Evolutionary conservation across 2,888 invertebrate genomes (phyloP), one percentile per base, ranked within the genome.

Genomic region (Ophion obscuratus): DNA sequence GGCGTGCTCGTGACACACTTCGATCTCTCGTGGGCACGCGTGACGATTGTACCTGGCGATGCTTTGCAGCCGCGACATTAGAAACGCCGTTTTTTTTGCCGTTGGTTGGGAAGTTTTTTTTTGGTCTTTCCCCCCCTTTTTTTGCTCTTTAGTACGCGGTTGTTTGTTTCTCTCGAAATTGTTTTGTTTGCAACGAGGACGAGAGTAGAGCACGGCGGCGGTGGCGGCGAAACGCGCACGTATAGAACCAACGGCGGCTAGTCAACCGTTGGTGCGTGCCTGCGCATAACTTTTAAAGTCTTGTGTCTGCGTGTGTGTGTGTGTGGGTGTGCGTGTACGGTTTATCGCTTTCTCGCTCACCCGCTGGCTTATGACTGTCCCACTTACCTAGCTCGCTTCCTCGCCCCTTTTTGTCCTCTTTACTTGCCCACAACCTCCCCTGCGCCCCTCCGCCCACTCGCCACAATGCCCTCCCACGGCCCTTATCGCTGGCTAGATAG

Each of bases 261-360:
- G 89, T 90, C 87, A 88, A 87, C 88, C 89, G 87, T 64, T 36
- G 87, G 91, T 92, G 92, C 93, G 92, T 93, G 93, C 89, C 89
- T 83, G 89, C 89, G 93, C 93, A 93, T 93, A 93, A 93, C 89
- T 92, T 92, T 75, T 90, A 89, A 90, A 89, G 90, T 89, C 89
- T 91, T 90, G 91, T 44, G 78, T n/a, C 14, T 27, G 47, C 9
- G 59, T 24, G 24, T 64, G 77, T 62, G 9, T 59, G 27, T 59
- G 31, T 57, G 67, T 67, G 59, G 24, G 24, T 64, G 77, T 31
- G 9, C 59, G 27, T 59, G 31, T 57, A 11, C 62, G 47, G 88
- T 90, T 92, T 93, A 92, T 92, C 92, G 90, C 89, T 91, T 91
- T 92, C 92, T 92, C 92, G 90, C 90, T 81, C 89, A 47, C 81